Evolutionary conservation across 2,113 vertebrate species (phyloP).

Genomic region (Perca schrenkii): DNA sequence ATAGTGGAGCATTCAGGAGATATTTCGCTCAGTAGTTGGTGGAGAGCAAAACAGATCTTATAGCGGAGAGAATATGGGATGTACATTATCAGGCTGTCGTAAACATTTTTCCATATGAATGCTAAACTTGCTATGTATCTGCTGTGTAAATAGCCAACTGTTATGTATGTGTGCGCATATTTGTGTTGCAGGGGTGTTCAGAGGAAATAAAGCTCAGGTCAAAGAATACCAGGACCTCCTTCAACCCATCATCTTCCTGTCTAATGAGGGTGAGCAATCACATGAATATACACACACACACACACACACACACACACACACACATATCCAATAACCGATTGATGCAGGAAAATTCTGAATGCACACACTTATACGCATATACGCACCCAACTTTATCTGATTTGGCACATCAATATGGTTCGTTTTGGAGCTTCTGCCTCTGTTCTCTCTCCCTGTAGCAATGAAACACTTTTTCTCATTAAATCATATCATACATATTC

Average conservation of each 20-base stretch:
- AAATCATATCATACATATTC: conserved; percentile 62
- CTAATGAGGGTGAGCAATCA: conserved; percentile 88
- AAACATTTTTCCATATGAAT: not conserved
- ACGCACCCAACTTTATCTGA: not conserved
- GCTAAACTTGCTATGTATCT: not conserved
- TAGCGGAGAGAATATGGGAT: not conserved
- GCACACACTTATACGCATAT: not conserved
- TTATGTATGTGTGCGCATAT: not conserved
- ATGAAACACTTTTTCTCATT: conserved; percentile 44
- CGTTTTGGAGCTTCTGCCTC: not conserved
- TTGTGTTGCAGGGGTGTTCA: conserved; percentile 89
- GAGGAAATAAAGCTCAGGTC: conserved; percentile 91
- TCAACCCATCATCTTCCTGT: conserved; percentile 90
- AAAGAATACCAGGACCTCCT: conserved; percentile 93
- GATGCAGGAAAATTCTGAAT: not conserved
- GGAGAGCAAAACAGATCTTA: not conserved
- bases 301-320: conserved; percentile 9
- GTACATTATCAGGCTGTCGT: not conserved
- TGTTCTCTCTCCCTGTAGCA: conserved; percentile 26
- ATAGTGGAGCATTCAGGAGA: not conserved
- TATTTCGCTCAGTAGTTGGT: not conserved
- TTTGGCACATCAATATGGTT: conserved; percentile 4
- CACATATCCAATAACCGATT: not conserved
- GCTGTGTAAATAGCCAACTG: not conserved
- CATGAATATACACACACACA: not conserved